Base-by-base conservation (phyloP, 92 coral and sea anemone species). In the Zoanthus sansibaricus region DNA sequence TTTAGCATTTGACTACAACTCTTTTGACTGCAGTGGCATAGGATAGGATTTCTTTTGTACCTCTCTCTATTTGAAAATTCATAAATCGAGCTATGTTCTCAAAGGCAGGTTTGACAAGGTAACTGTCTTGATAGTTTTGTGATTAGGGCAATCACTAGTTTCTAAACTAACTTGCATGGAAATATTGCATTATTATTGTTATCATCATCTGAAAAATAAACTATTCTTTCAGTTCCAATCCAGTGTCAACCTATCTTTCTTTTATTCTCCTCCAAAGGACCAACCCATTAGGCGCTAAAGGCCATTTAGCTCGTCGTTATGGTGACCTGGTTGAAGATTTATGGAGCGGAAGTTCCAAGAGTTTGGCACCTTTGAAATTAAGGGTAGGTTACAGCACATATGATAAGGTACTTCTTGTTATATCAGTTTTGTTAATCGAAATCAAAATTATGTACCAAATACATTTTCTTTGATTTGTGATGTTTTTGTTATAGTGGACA, bases 211-310 rank as follows among this genome's bases (percentile, higher is more conserved):
- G 6, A 16, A 9, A 74, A 25, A 21, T 7, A 11, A 48, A 49
- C 10, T 7, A 7, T 49, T 49, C 1, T 9, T 2, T 11, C 55
- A 84, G 32, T 16, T 18, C n/a, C 71, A 31, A 37, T 4, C 16
- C 70, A 10, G 4, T 54, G 31, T 52, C 10, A 32, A 37, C 42
- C 16, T 17, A 13, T 42, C 12, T 17, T 52, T 17, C 49, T 2
- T 7, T 12, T 70, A 11, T 58, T 33, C 11, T 18, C n/a, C 78
- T 52, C 37, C n/a, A 11, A 20, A 96, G 98, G 87, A 82, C 94
- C 31, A 97, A 97, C 71, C 99, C 99, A 8, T 78, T 97, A 10
- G 99, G 99, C 49, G 96, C 96, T 93, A 95, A 97, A 71, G 99
- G 99, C 16, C 96, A 97, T 85, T 89, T 97, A 20, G 99, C 99